These are phyloP conservation scores for Aurelia sp. DNA, from an alignment of 30 jellyfish, hydroid and myxozoan genomes.

Conservation along the genomic window DNA sequence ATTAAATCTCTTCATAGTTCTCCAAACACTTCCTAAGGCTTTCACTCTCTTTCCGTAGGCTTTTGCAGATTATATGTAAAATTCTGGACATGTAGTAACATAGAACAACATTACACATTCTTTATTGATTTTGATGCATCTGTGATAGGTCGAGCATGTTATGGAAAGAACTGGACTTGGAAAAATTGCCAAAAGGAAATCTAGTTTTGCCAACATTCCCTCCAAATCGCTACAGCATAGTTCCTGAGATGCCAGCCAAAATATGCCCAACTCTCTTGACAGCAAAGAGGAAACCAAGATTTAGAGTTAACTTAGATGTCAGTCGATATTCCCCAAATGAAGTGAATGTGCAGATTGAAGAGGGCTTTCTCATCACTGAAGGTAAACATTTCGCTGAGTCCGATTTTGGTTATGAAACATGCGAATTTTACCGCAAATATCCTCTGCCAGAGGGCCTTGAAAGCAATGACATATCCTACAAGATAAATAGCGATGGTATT, in stretches of 20 bases:
- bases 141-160: conserved; percentile 72
- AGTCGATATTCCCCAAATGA: conserved; percentile 88
- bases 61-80: too few species aligned
- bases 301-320: conserved; percentile 84
- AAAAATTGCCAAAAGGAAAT: conserved; percentile 48
- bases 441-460: conserved; percentile 91
- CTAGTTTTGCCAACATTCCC: conserved; percentile 69
- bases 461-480: conserved; percentile 65
- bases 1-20: too few species aligned
- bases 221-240: conserved; percentile 70
- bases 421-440: conserved; percentile 84
- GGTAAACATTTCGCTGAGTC: conserved; percentile 90
- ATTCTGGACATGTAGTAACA: too few species aligned
- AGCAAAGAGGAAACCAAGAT: conserved; percentile 60
- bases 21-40: too few species aligned
- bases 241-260: conserved; percentile 52
- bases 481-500: conserved; percentile 77
- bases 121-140: not conserved
- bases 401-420: conserved; percentile 88
- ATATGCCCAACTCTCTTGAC: conserved; percentile 46
- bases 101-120: too few species aligned
- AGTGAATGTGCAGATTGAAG: conserved; percentile 71
- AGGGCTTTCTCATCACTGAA: conserved; percentile 69
- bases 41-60: too few species aligned
- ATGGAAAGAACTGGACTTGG: conserved; percentile 63